phyloP scores from a whole-genome alignment of 2,888 invertebrate genomes.

The Plutella xylostella region DNA sequence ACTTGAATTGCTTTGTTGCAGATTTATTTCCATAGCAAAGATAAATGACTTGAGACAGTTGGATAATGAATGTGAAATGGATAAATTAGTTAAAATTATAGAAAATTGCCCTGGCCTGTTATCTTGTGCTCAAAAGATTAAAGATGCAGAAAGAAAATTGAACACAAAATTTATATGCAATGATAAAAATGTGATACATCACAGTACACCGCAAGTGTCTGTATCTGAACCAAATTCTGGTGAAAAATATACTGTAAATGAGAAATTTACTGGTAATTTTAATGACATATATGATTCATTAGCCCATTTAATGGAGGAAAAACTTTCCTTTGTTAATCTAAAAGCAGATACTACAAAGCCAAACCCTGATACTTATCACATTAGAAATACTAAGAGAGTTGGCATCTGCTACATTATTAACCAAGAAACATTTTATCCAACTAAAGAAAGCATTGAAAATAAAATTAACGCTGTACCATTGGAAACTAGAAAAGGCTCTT shows the following conservation, averaged over 20 bases:
- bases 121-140: slow-evolving; percentile 30
- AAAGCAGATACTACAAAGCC: slow-evolving; percentile 35
- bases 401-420: slow-evolving; percentile 57
- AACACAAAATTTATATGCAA: too few relatives aligned
- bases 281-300: slow-evolving; percentile 31
- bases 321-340: slow-evolving; percentile 25
- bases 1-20: slow-evolving; percentile 31
- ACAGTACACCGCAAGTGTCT: background rate
- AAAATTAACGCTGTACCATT: slow-evolving; percentile 23
- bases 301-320: slow-evolving; percentile 26
- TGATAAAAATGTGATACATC: too few relatives aligned
- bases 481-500: slow-evolving; percentile 38
- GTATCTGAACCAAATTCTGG: background rate
- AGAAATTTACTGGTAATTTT: slow-evolving; percentile 19
- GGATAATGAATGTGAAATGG: too few relatives aligned
- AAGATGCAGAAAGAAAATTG: slow-evolving; percentile 28
- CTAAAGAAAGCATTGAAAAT: slow-evolving; percentile 38
- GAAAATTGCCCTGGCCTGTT: slow-evolving; percentile 34
- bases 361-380: slow-evolving; percentile 33
- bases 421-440: slow-evolving; percentile 50
- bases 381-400: slow-evolving; percentile 39
- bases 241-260: slow-evolving; percentile 13
- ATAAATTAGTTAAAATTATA: slow-evolving; percentile 38
- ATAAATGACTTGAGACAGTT: slow-evolving; percentile 20
- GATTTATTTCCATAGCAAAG: slow-evolving; percentile 35